Evolutionary conservation across 1,140 invertebrate genomes (phyloP), one percentile per base, ranked within the genome.

Genomic region (Drosophila tani): DNA sequence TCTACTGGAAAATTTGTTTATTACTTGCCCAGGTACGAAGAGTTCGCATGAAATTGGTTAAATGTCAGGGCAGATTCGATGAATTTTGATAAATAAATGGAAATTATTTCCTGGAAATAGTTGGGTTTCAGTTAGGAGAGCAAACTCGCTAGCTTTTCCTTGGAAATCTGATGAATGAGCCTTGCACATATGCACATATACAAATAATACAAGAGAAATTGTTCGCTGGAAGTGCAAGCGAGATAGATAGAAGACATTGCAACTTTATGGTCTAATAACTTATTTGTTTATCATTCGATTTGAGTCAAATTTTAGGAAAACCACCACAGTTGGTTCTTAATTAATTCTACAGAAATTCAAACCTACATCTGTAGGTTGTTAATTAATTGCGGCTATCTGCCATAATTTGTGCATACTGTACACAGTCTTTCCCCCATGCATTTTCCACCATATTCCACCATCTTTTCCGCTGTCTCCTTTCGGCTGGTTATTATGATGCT

Each of bases 401-500:
- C 15, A 11, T 53, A 56, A 55, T 47, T 24, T 14, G 14, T 67
- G 32, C 15, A 29, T 14, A 41, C 67, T 32, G 40, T 47, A 35
- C 6, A 45, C 27, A 27, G 41, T 17, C 5, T 12, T 19, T 17
- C 5, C 24, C 24, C 17, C 12, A 8, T 38, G 24, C 55, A 38
- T 29, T 68, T 55, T 70, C 27, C 19, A 32, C 47, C 67, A 59
- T 59, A 49, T 67, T 29, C 32, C 64, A 35, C n/a, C 56, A 68
- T 68, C 62, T 70, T 65, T 77, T 49, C 49, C 58, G 50, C 47
- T 75, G 50, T 71, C 47, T 74, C 45, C 29, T 45, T 58, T 67
- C 29, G 38, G 66, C 65, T 75, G 46, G 75, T 79, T 82, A 81
- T 75, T 80, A 80, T 84, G 77, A 63, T 75, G 74, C 70, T 86